These are phyloP conservation scores for Anarhynchus alexandrinus DNA, from an alignment of 2,113 vertebrate genomes.

Conservation along the genomic window DNA sequence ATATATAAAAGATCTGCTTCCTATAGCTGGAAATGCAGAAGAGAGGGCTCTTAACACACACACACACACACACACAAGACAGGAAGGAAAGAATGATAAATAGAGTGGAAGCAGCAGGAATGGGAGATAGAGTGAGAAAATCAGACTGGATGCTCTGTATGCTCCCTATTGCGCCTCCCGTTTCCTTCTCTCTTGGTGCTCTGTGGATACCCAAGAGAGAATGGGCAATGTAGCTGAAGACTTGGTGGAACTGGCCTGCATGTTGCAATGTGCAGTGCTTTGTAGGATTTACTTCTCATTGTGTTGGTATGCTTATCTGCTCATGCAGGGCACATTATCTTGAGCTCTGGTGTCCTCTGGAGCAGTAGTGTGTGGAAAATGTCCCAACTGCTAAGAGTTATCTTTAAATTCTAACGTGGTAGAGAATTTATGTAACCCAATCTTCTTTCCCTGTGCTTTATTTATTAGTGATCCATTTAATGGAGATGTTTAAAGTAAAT, in stretches of 20 bases:
- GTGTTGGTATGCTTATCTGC: not conserved
- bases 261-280: fast-evolving
- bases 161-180: not conserved
- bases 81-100: not conserved
- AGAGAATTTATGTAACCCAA: not conserved
- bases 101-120: not conserved
- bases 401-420: not conserved
- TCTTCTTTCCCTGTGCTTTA: not conserved
- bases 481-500: not conserved
- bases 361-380: not conserved
- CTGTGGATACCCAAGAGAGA: not conserved
- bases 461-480: not conserved
- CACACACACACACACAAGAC: too few species aligned
- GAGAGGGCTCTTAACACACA: not conserved
- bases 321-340: not conserved
- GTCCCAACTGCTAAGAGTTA: not conserved
- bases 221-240: not conserved
- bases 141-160: not conserved
- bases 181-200: not conserved
- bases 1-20: not conserved
- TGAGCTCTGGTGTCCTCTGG: not conserved
- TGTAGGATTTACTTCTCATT: not conserved
- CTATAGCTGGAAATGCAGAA: not conserved
- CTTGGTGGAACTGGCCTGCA: not conserved
- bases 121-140: not conserved